Evolutionary conservation across 2,113 vertebrate genomes (phyloP).

Genomic region (Megatriorchis doriae): DNA sequence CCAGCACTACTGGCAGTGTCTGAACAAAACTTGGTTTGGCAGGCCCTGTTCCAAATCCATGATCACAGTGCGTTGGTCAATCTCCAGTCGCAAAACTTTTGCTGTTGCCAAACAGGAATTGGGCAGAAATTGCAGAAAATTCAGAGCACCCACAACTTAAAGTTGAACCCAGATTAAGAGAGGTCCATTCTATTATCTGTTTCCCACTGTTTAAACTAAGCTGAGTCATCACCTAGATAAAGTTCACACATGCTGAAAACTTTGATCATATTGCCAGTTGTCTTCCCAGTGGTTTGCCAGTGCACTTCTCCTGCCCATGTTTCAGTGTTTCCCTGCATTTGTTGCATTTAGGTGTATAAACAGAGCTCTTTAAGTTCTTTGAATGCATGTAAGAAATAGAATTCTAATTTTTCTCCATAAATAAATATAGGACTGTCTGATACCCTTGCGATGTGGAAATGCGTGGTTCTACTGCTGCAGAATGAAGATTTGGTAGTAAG

Average conservation of each 20-base stretch:
- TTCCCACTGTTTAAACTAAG: background rate
- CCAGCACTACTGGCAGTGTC: background rate
- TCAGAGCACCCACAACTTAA: fast-evolving
- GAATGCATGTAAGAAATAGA: background rate
- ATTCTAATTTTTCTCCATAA: background rate
- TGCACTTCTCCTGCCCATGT: background rate
- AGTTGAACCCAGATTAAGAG: background rate
- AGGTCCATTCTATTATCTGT: background rate
- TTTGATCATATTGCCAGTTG: background rate
- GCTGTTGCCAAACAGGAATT: background rate
- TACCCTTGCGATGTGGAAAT: slow-evolving; percentile 85
- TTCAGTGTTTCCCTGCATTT: background rate
- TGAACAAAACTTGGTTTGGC: background rate
- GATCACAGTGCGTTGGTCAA: fast-evolving
- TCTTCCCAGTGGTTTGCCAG: background rate
- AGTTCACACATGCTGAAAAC: background rate
- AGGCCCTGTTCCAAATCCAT: background rate
- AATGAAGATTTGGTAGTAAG: slow-evolving; percentile 88
- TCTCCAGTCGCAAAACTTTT: background rate
- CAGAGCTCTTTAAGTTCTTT: background rate
- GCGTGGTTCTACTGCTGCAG: slow-evolving; percentile 85
- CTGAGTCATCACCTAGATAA: background rate
- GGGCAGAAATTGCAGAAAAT: background rate
- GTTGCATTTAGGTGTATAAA: background rate
- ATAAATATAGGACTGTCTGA: slow-evolving; percentile 75